Evolutionary conservation across 2,113 vertebrate species (phyloP).

Genomic region (Pimephales promelas): DNA sequence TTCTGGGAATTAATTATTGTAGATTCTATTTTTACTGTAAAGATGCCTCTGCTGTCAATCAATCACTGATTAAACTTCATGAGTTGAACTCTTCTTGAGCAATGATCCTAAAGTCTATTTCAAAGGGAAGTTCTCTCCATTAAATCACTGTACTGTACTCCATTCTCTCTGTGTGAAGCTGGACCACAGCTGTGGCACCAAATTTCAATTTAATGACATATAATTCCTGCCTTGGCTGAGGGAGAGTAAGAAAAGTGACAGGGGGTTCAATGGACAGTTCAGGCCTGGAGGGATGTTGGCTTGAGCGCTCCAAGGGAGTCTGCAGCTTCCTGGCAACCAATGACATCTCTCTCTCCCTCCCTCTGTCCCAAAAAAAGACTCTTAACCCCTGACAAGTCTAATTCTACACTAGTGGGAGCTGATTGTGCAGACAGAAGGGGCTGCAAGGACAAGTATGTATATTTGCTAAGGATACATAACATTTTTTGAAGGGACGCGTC

Average conservation of each 20-base stretch:
- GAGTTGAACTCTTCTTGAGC: slow-evolving; percentile 51
- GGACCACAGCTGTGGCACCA: slow-evolving; percentile 67
- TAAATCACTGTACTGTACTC: slow-evolving; percentile 48
- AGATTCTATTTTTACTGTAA: slow-evolving; percentile 3
- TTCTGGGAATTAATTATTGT: not conserved
- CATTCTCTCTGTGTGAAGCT: slow-evolving; percentile 53
- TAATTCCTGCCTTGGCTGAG: slow-evolving; percentile 61
- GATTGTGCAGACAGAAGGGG: not conserved
- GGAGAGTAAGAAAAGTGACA: slow-evolving; percentile 54
- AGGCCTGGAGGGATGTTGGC: slow-evolving; percentile 52
- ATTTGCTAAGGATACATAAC: not conserved
- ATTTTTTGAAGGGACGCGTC: slow-evolving; percentile 16
- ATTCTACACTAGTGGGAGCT: not conserved
- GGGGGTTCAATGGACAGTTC: slow-evolving; percentile 61
- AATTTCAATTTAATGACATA: slow-evolving; percentile 61
- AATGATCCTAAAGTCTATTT: slow-evolving; percentile 62
- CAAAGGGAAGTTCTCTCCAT: slow-evolving; percentile 50
- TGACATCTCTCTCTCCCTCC: slow-evolving; percentile 14
- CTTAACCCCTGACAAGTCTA: slow-evolving; percentile 21
- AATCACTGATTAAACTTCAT: not conserved
- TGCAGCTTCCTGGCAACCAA: slow-evolving; percentile 65
- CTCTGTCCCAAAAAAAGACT: not conserved
- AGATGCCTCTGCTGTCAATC: not conserved
- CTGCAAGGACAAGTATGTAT: slow-evolving; percentile 7
- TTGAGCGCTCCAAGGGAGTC: slow-evolving; percentile 58